Percentiles rank a stretch among this genome's conserved stretches.
phyloP scores from a whole-genome alignment of 2,113 vertebrate genomes.

The Ondatra zibethicus region DNA sequence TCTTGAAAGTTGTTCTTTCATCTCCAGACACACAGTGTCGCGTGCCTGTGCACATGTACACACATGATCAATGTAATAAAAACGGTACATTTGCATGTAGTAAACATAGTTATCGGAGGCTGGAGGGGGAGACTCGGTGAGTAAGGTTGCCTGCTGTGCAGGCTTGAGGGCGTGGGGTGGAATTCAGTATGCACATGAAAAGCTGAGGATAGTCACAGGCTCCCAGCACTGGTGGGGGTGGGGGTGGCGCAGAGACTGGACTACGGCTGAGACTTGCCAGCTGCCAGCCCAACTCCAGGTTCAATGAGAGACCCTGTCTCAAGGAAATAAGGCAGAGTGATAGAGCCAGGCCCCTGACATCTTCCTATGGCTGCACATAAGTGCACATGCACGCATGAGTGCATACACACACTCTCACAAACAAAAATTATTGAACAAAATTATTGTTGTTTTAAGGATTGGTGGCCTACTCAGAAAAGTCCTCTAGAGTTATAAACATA shows the following conservation, averaged over 20 bases:
- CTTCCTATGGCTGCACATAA: background rate
- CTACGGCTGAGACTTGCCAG: background rate
- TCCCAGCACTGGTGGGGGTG: background rate
- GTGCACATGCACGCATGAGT: background rate
- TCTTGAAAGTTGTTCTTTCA: background rate
- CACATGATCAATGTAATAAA: background rate
- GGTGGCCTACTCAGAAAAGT: background rate
- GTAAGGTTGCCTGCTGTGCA: background rate
- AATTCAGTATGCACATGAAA: too few species aligned
- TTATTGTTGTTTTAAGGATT: constrained; percentile 26
- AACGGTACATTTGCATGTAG: background rate
- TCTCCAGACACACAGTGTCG: background rate
- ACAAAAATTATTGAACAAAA: background rate
- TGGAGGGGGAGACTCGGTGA: background rate
- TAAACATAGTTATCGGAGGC: background rate
- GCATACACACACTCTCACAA: background rate
- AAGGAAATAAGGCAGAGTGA: too few species aligned
- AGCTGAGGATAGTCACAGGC: background rate
- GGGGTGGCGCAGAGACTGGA: background rate
- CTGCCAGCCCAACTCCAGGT: background rate
- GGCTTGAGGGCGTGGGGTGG: too few species aligned
- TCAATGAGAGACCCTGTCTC: background rate
- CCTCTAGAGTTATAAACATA: constrained; percentile 36
- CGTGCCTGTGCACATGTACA: too few species aligned
- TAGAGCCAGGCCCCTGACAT: background rate